Base-by-base conservation (phyloP, 2,888 invertebrate genomes). In the Meloe dianella region DNA sequence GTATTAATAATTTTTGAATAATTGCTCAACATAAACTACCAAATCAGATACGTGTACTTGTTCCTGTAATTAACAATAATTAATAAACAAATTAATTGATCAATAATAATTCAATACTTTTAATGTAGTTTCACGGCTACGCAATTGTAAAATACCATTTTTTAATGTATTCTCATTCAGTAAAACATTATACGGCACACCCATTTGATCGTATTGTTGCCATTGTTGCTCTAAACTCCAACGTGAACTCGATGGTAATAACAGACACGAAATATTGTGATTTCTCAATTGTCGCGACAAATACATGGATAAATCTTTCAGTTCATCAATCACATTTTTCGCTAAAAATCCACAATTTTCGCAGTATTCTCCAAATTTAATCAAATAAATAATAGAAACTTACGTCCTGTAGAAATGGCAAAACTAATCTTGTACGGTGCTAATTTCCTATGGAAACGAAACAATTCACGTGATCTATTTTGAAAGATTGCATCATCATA, bases 341-440 rank as follows among this genome's bases (percentile, higher is more conserved):
- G 64, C 70, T 72, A 61, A 17, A 69, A 32, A 10, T 32, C 8
- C 54, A 59, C 17, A 68, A 61, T 66, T 47, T 51, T 57, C 47
- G 60, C n/a, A n/a, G n/a, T n/a, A n/a, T n/a, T n/a, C n/a, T n/a
- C n/a, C n/a, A n/a, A n/a, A n/a, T n/a, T n/a, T n/a, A n/a, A n/a
- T n/a, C n/a, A n/a, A n/a, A n/a, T n/a, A 58, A 62, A 29, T 17
- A 17, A 27, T 20, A 10, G 38, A 12, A 14, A 77, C 75, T 71
- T 75, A 87, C 86, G 82, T 79, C 81, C 68, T 73, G 79, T 78
- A 61, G 86, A 79, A 60, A 89, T 80, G 22, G 87, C 87, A 80
- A 93, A 89, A 58, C 88, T 87, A 67, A 92, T 88, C 85, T 93
- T 93, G 78, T 90, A 93, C 0, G 94, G 94, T 14, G 92, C 88